These are phyloP conservation scores for Buteo buteo DNA, from an alignment of 2,113 vertebrate genomes.

Conservation along the genomic window DNA sequence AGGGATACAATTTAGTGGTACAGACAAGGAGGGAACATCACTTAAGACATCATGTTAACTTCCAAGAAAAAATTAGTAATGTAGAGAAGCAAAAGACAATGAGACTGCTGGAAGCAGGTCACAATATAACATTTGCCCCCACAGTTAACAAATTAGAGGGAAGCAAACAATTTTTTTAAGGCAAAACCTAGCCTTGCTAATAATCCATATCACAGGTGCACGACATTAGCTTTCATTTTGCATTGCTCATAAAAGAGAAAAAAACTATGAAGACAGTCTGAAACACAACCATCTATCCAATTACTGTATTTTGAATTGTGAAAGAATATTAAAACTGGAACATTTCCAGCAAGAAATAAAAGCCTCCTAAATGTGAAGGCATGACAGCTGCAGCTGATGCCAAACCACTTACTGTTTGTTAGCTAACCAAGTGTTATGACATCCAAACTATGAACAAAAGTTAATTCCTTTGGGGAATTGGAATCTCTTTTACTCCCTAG, in stretches of 20 bases:
- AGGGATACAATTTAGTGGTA: not conserved
- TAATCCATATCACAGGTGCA: not conserved
- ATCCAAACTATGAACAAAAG: not conserved
- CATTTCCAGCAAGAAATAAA: not conserved
- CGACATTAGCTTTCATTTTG: not conserved
- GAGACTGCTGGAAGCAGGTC: not conserved
- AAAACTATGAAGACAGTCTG: not conserved
- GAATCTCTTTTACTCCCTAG: not conserved
- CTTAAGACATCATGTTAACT: fast-evolving
- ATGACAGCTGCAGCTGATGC: not conserved
- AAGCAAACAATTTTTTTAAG: not conserved
- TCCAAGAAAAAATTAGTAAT: not conserved
- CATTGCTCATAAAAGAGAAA: not conserved
- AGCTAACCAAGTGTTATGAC: not conserved
- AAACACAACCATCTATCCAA: not conserved
- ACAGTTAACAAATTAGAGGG: not conserved
- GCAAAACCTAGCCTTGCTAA: not conserved
- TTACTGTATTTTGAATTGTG: not conserved
- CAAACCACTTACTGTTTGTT: not conserved
- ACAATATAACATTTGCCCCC: not conserved
- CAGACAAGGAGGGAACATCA: not conserved
- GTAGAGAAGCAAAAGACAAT: not conserved
- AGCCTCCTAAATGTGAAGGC: not conserved
- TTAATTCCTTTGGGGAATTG: not conserved
- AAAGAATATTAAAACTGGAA: not conserved